These are phyloP conservation scores for Reinhardtius hippoglossoides DNA, from an alignment of 2,113 vertebrate genomes.

Conservation along the genomic window DNA sequence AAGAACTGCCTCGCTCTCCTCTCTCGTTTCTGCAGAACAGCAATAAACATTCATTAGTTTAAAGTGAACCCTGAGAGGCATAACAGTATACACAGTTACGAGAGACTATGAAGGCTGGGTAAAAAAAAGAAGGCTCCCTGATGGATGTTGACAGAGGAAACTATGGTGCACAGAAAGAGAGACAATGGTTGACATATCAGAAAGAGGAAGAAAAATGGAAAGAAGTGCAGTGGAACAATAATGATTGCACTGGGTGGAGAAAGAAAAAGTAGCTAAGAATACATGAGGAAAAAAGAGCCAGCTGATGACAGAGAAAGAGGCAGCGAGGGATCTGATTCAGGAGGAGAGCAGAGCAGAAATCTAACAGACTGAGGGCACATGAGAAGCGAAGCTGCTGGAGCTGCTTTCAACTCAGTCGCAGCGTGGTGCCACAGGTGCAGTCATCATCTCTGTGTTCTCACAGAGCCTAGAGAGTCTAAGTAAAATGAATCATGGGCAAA, in stretches of 20 bases:
- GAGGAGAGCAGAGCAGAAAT: too few species aligned
- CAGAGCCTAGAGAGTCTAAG: background rate
- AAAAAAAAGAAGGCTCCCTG: background rate
- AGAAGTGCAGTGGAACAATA: background rate
- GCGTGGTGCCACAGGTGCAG: background rate
- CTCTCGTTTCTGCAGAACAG: background rate
- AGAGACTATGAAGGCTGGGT: background rate
- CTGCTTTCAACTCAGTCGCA: too few species aligned
- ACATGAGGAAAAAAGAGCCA: slow-evolving; percentile 16
- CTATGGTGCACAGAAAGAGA: background rate
- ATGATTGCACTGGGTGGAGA: background rate
- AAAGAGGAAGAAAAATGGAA: background rate
- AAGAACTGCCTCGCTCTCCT: slow-evolving; percentile 9
- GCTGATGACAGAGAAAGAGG: slow-evolving; percentile 6
- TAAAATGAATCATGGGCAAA: background rate
- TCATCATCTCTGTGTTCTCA: slow-evolving; percentile 1
- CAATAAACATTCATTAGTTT: slow-evolving; percentile 17
- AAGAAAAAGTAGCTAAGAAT: background rate
- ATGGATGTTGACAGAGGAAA: background rate
- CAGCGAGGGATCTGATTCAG: background rate
- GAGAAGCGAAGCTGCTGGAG: too few species aligned
- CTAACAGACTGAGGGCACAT: too few species aligned
- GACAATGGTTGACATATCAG: background rate
- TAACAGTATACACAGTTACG: background rate
- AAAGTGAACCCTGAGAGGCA: background rate